Evolutionary conservation across 2,113 vertebrate species (phyloP).

Genomic region (Pungitius pungitius): DNA sequence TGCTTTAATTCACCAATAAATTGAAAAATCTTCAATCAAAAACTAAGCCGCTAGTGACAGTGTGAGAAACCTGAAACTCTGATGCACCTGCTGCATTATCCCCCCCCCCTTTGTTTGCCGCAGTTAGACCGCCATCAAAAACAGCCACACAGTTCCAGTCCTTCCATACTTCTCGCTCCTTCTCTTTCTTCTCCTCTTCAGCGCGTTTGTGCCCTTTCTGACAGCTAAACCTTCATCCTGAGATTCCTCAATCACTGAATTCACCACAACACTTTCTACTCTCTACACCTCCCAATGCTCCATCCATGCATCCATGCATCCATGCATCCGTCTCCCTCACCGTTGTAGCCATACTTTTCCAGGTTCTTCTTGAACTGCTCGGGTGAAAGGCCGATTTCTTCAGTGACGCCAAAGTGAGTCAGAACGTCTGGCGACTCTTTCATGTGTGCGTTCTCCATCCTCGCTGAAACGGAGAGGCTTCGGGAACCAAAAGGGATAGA

Average conservation of each 20-base stretch:
- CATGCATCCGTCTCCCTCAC: slow-evolving; percentile 76
- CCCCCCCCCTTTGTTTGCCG: slow-evolving; percentile 17
- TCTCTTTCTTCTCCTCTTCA: slow-evolving; percentile 5
- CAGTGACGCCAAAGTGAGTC: slow-evolving; percentile 87
- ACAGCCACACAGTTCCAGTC: slow-evolving; percentile 11
- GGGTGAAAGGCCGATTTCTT: slow-evolving; percentile 84
- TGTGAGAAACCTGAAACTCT: slow-evolving; percentile 44
- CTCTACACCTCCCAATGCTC: slow-evolving; percentile 7
- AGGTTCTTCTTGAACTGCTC: slow-evolving; percentile 88
- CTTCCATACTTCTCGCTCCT: slow-evolving; percentile 1
- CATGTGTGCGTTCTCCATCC: slow-evolving; percentile 89
- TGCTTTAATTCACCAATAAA: not conserved
- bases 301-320: slow-evolving; percentile 11
- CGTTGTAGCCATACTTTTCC: slow-evolving; percentile 90
- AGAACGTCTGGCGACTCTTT: slow-evolving; percentile 84
- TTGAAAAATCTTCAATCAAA: slow-evolving; percentile 22
- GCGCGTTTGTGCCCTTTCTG: not conserved
- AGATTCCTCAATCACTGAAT: slow-evolving; percentile 9
- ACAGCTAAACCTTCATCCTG: slow-evolving; percentile 6
- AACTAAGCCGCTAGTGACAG: slow-evolving; percentile 13
- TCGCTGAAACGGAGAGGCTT: slow-evolving; percentile 78
- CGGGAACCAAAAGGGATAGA: slow-evolving; percentile 35
- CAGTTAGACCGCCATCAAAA: slow-evolving; percentile 34
- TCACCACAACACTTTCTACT: slow-evolving; percentile 9
- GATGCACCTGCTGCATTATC: slow-evolving; percentile 51